phyloP scores from a whole-genome alignment of 2,888 invertebrate genomes.

The Augochlorella aurata region DNA sequence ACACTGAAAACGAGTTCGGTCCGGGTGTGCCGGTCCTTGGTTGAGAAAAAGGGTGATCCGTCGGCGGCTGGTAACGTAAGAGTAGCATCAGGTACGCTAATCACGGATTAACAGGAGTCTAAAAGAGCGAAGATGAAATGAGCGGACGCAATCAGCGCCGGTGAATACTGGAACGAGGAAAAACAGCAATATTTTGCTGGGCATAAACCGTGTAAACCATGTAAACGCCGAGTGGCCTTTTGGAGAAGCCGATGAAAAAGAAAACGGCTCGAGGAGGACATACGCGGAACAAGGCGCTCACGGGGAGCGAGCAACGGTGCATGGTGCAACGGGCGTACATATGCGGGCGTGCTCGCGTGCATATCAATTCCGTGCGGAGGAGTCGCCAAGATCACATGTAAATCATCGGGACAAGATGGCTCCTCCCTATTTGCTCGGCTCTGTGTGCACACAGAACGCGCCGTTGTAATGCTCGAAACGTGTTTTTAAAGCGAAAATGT shows the following conservation, averaged over 20 bases:
- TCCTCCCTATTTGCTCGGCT: conserved; percentile 71
- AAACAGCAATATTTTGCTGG: conserved; percentile 19
- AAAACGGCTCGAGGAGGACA: conserved; percentile 8
- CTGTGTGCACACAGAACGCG: conserved; percentile 49
- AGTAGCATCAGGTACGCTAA: background rate
- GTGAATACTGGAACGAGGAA: conserved; percentile 16
- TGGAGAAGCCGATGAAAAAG: conserved; percentile 16
- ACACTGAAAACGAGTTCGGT: no score
- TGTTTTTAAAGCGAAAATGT: conserved; percentile 54
- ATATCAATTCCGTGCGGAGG: conserved; percentile 58
- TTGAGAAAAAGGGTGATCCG: background rate
- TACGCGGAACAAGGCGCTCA: background rate
- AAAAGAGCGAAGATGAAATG: background rate
- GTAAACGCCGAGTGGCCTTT: conserved; percentile 32
- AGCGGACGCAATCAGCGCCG: background rate
- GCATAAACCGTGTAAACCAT: conserved; percentile 40
- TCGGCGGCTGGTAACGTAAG: background rate
- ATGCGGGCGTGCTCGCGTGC: conserved; percentile 56
- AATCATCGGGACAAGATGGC: conserved; percentile 76
- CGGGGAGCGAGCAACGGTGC: conserved; percentile 3
- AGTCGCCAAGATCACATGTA: conserved; percentile 77
- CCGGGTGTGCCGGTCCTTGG: no score
- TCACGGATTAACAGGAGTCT: background rate
- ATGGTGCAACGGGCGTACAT: conserved; percentile 32
- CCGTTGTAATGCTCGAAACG: conserved; percentile 54